Evolutionary conservation across 1,140 invertebrate species (phyloP).

Genomic region (Leucophenga varia): DNA sequence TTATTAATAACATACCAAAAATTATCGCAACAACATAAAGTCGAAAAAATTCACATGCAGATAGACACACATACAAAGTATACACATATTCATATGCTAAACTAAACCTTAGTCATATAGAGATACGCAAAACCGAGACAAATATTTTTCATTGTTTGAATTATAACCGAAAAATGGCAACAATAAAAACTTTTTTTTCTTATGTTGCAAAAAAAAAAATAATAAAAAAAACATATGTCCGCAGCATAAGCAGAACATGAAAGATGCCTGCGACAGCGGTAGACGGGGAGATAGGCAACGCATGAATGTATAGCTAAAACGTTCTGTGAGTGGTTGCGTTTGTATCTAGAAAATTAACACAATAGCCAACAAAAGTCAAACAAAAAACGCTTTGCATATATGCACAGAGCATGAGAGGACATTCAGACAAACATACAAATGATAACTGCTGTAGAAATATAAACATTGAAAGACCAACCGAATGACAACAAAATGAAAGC

Average conservation of each 20-base stretch:
- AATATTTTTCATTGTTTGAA: conserved; percentile 44
- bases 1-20: too few relatives aligned
- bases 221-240: conserved; percentile 7
- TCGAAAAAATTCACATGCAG: too few relatives aligned
- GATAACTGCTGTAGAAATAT: too few relatives aligned
- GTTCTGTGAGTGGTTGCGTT: conserved; percentile 5
- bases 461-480: background rate
- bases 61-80: too few relatives aligned
- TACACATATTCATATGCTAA: too few relatives aligned
- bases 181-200: conserved; percentile 43
- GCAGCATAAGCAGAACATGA: background rate
- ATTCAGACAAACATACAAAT: conserved; percentile 37
- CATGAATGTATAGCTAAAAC: background rate
- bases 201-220: conserved; percentile 23
- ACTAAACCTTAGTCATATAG: too few relatives aligned
- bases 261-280: too few relatives aligned
- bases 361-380: conserved; percentile 36
- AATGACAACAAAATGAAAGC: background rate
- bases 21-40: too few relatives aligned
- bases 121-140: conserved; percentile 37
- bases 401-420: too few relatives aligned
- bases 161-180: conserved; percentile 27
- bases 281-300: too few relatives aligned
- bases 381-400: background rate
- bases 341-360: conserved; percentile 48